Conservation (phyloP, 92 coral and sea anemone species). For the Nematostella vectensis region DNA sequence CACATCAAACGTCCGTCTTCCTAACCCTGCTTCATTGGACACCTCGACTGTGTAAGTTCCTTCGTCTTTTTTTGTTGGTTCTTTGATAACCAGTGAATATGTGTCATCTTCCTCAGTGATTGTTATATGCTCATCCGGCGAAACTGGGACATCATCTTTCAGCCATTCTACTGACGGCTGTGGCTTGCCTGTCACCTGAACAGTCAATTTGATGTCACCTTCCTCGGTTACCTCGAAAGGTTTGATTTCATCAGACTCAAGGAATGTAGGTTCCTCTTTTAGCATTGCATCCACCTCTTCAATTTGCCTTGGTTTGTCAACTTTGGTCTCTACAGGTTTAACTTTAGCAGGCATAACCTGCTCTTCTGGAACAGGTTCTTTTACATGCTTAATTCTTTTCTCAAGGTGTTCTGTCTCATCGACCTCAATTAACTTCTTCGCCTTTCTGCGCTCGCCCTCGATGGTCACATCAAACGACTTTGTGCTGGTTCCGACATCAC, state of each 20-base stretch:
- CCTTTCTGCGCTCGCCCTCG: constrained; percentile 57
- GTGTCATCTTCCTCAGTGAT: constrained; percentile 40
- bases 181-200: constrained; percentile 50
- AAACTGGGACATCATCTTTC: constrained; percentile 39
- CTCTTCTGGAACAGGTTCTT: constrained; percentile 9
- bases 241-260: constrained; percentile 1
- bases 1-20: constrained; percentile 25
- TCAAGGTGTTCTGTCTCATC: too few relatives aligned
- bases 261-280: constrained; percentile 1
- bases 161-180: constrained; percentile 40
- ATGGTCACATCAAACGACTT: constrained; percentile 65
- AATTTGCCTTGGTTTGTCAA: not conserved
- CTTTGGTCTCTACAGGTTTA: constrained; percentile 14
- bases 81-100: constrained; percentile 48
- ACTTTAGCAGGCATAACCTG: constrained; percentile 39
- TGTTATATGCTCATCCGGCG: constrained; percentile 23
- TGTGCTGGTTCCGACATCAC: constrained; percentile 45
- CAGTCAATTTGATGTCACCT: constrained; percentile 31
- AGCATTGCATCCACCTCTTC: not conserved
- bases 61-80: constrained; percentile 47
- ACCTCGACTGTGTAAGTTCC: constrained; percentile 67
- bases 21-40: constrained; percentile 36
- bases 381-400: not conserved
- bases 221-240: constrained; percentile 26
- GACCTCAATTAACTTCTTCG: too few relatives aligned